Conservation (phyloP, 2,888 invertebrate genomes). For the Rhagonycha lutea region DNA sequence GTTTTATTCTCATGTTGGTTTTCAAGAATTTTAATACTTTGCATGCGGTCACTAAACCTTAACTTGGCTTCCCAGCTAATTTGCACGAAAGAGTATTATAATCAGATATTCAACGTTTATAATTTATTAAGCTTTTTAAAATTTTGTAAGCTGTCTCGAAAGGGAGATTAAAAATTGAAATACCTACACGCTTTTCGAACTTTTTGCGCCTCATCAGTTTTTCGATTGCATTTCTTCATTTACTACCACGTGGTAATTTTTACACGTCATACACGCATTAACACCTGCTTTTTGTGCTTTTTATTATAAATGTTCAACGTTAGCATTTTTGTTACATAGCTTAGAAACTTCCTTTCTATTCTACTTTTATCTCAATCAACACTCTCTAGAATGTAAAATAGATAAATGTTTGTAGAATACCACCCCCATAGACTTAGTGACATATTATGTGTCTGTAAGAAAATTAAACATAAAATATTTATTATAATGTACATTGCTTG, state of each 20-base stretch:
- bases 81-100: background rate
- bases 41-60: background rate
- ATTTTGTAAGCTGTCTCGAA: background rate
- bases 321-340: background rate
- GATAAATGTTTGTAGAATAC: background rate
- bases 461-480: background rate
- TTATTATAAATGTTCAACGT: background rate
- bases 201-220: background rate
- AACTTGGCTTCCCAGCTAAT: background rate
- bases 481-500: constrained; percentile 31
- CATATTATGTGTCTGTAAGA: background rate
- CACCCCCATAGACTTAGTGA: background rate
- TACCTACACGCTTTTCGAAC: background rate
- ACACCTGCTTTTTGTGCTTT: background rate
- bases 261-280: background rate
- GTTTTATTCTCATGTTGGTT: background rate
- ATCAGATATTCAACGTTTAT: background rate
- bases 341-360: background rate
- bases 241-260: background rate
- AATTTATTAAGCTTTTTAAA: background rate
- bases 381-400: background rate
- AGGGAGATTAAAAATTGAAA: background rate
- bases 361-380: background rate
- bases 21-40: background rate
- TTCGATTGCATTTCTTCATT: background rate